Conservation (phyloP, 2,888 invertebrate species). For the Drosophila niveifrons region DNA sequence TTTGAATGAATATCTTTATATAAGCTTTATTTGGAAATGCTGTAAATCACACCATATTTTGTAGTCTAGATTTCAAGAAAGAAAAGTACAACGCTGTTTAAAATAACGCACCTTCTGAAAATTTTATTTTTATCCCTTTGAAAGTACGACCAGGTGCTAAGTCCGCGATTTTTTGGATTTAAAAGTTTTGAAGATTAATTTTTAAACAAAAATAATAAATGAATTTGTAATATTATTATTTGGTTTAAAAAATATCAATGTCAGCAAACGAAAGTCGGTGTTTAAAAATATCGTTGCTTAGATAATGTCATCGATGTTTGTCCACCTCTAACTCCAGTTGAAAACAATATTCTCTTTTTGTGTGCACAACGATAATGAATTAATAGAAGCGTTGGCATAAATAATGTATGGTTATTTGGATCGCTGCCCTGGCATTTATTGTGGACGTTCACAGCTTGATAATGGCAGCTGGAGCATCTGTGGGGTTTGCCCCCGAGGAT, state of each 20-base stretch:
- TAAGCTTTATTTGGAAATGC: too few species aligned
- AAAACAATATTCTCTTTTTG: constrained; percentile 8
- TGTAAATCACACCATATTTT: too few species aligned
- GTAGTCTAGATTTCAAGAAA: too few species aligned
- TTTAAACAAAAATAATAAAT: too few species aligned
- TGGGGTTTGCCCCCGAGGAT: constrained; percentile 95
- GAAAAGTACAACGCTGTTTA: too few species aligned
- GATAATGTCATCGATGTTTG: not conserved
- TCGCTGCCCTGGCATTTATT: constrained; percentile 85
- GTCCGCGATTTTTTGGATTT: too few species aligned
- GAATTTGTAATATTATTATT: too few species aligned
- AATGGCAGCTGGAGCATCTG: constrained; percentile 92
- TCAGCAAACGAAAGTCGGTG: not conserved
- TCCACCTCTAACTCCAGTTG: not conserved
- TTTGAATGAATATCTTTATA: too few species aligned
- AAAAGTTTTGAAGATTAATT: too few species aligned
- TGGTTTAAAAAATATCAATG: not conserved
- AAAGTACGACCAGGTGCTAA: too few species aligned
- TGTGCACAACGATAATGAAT: constrained; percentile 29
- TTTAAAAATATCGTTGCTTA: not conserved
- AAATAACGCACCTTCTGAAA: not conserved
- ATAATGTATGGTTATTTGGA: constrained; percentile 66
- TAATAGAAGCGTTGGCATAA: constrained; percentile 27
- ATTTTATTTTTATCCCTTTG: not conserved
- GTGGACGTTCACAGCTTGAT: constrained; percentile 87